Base-by-base conservation (phyloP, 2,888 invertebrate genomes). In the Anthophora plumipes region DNA sequence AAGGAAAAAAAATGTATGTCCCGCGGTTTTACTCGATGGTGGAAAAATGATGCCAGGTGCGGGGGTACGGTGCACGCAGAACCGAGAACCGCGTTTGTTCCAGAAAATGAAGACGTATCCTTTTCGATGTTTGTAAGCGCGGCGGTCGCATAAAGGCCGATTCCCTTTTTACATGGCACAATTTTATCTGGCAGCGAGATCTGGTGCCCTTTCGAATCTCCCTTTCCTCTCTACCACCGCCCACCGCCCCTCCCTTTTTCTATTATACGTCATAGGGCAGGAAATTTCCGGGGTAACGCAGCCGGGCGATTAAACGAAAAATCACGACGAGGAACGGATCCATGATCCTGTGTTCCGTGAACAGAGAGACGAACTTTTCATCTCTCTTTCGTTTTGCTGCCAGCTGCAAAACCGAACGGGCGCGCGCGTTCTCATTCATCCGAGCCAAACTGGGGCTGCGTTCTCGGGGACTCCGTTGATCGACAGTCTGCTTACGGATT, bases 401-500 rank as follows among this genome's bases (percentile, higher is more conserved):
- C 82, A 73, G 61, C 72, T 68, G 82, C 80, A 68, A 63, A 75
- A 67, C 75, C 46, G 70, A 71, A 66, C 60, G 60, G 57, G 31
- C 39, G 20, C 31, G n/a, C 31, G 57, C 5, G n/a, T 1, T 17
- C 22, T 25, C 66, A 37, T 54, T 66, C 66, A 43, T 54, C 63
- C n/a, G n/a, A 22, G 8, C 64, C n/a, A 31, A 52, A 63, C 63
- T 31, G 61, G 68, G 59, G 61, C 78, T 57, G 73, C 48, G n/a
- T 50, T 55, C 67, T 67, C 74, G 70, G 60, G 31, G 17, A 41
- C 31, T 12, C 59, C 55, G 83, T 83, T 83, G 85, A 89, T 89
- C 87, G 88, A 84, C 82, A 81, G 84, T 70, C 80, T 86, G 82
- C 84, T 89, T 85, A 80, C 79, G 77, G 82, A 89, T 89, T 89